Evolutionary conservation across 2,888 invertebrate species (phyloP).

Genomic region (Pharmacophagus antenor): DNA sequence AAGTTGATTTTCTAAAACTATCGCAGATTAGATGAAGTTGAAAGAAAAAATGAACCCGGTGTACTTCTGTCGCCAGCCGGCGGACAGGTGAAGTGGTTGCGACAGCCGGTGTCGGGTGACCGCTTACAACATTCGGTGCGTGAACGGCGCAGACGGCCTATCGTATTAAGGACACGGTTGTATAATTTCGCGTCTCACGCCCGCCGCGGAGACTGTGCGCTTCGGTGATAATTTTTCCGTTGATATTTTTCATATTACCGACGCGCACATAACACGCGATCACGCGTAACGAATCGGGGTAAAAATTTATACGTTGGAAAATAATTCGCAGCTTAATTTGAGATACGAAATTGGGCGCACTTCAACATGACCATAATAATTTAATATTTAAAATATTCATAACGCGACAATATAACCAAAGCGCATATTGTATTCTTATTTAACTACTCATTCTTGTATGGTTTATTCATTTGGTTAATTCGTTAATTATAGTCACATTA

Average conservation of each 20-base stretch:
- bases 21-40: conserved; percentile 12
- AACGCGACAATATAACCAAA: no score
- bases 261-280: neutral
- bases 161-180: conserved; percentile 48
- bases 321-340: no score
- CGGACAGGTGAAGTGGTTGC: conserved; percentile 47
- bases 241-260: neutral
- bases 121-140: conserved; percentile 45
- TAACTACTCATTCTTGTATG: no score
- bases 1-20: neutral
- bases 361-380: no score
- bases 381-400: no score
- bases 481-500: no score
- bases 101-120: conserved; percentile 47
- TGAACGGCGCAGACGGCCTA: conserved; percentile 39
- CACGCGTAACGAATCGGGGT: neutral
- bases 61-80: conserved; percentile 29
- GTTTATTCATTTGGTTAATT: no score
- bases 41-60: conserved; percentile 9
- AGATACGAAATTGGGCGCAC: no score
- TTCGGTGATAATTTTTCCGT: neutral
- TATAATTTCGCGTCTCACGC: conserved; percentile 38
- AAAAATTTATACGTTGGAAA: neutral
- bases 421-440: no score
- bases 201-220: conserved; percentile 1